A percentile compares a stretch with the other conserved stretches of the same genome.
phyloP scores from a whole-genome alignment of 1,140 invertebrate genomes.

The Orius laevigatus region DNA sequence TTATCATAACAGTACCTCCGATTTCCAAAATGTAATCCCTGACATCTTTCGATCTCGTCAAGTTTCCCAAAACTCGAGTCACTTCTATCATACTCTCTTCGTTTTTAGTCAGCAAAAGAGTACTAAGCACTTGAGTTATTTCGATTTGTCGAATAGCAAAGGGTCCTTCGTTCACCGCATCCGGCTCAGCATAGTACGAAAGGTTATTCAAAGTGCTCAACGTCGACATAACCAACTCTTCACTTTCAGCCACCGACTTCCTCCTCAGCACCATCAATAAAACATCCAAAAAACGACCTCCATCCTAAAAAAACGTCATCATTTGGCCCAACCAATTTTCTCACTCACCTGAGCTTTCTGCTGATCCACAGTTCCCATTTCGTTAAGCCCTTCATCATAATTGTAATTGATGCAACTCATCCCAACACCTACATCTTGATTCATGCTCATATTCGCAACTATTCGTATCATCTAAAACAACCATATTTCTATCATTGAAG shows the following conservation, averaged over 20 bases:
- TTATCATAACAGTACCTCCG: constrained; percentile 22
- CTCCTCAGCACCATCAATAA: constrained; percentile 31
- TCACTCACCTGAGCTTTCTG: constrained; percentile 12
- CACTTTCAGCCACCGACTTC: constrained; percentile 37
- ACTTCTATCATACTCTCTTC: constrained; percentile 42
- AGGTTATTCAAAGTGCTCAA: constrained; percentile 49
- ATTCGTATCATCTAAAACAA: constrained; percentile 45
- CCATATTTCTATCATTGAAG: too few species aligned
- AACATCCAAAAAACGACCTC: constrained; percentile 30
- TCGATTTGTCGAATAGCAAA: constrained; percentile 23
- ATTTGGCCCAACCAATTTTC: background rate
- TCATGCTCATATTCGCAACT: constrained; percentile 55
- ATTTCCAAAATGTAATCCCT: constrained; percentile 36
- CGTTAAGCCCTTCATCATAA: constrained; percentile 15
- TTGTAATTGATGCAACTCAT: constrained; percentile 28
- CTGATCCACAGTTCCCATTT: background rate
- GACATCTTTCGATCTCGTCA: constrained; percentile 40
- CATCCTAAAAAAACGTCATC: constrained; percentile 23
- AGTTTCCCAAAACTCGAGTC: constrained; percentile 46
- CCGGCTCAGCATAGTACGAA: constrained; percentile 37
- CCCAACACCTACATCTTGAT: constrained; percentile 43
- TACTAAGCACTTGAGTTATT: constrained; percentile 29
- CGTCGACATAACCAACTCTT: constrained; percentile 44
- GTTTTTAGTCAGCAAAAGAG: constrained; percentile 30
- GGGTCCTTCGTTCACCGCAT: constrained; percentile 19